Conservation (phyloP, 1,140 invertebrate genomes). For the Leguminivora glycinivorella region DNA sequence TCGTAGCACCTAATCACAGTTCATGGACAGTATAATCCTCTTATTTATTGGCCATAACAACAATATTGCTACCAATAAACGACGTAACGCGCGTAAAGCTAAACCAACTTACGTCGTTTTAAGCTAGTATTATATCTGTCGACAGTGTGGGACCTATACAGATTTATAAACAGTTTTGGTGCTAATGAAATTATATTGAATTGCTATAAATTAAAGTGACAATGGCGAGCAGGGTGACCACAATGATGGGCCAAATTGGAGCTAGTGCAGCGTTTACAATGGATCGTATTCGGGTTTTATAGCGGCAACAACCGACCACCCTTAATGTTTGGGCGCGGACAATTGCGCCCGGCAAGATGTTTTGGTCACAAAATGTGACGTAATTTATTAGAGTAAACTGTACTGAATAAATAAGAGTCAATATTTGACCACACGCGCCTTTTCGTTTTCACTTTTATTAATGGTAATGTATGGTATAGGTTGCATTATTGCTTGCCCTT, state of each 20-base stretch:
- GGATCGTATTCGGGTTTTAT: conserved; percentile 60
- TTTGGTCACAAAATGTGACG: conserved; percentile 29
- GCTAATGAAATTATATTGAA: conserved; percentile 76
- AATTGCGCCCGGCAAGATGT: conserved; percentile 33
- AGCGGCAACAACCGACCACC: conserved; percentile 62
- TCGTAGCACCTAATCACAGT: conserved; percentile 66
- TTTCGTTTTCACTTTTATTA: conserved; percentile 1
- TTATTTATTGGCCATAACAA: conserved; percentile 74
- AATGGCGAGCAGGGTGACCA: conserved; percentile 49
- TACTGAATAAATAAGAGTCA: conserved; percentile 10
- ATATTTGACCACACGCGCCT: conserved; percentile 21
- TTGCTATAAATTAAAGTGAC: conserved; percentile 63
- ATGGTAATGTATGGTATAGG: not conserved
- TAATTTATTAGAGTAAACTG: conserved; percentile 35
- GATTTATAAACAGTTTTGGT: conserved; percentile 68
- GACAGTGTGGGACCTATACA: conserved; percentile 53
- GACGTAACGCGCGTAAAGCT: not conserved
- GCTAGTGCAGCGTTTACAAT: conserved; percentile 51
- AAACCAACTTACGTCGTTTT: not conserved
- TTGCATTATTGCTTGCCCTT: not conserved
- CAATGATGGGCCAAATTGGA: conserved; percentile 45
- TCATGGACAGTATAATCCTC: conserved; percentile 73
- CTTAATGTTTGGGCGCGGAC: conserved; percentile 44
- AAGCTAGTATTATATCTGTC: conserved; percentile 43
- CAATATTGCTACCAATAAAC: conserved; percentile 21